These are phyloP conservation scores for Gouania willdenowi DNA, from an alignment of 2,797 vertebrate species.

Conservation along the genomic window DNA sequence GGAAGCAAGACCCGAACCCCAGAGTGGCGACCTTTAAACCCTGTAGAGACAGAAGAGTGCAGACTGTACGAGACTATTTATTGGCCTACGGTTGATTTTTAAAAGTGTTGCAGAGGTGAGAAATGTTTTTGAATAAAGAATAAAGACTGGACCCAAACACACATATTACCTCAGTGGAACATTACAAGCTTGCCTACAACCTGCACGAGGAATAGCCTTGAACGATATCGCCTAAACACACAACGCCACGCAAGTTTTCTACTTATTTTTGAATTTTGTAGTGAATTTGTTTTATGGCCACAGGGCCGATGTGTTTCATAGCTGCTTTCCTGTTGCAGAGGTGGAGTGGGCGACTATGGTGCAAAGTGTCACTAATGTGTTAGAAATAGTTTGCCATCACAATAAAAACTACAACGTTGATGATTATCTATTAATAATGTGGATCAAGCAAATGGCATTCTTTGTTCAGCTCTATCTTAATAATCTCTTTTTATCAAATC, in stretches of 20 bases:
- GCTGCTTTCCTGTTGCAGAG: slow-evolving; percentile 37
- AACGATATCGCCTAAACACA: slow-evolving; percentile 19
- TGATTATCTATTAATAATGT: slow-evolving; percentile 18
- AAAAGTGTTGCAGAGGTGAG: too few relatives aligned
- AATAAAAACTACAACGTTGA: slow-evolving; percentile 1
- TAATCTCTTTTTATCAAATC: too few relatives aligned
- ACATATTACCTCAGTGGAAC: slow-evolving; percentile 47
- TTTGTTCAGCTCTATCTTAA: too few relatives aligned
- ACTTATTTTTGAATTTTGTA: slow-evolving; percentile 50
- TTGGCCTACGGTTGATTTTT: too few relatives aligned
- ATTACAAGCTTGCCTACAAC: slow-evolving; percentile 28
- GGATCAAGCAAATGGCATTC: slow-evolving; percentile 24
- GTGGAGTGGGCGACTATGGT: not conserved
- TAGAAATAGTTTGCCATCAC: slow-evolving; percentile 55
- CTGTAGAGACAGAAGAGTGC: too few relatives aligned
- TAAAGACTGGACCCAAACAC: slow-evolving; percentile 26
- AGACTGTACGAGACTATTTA: too few relatives aligned
- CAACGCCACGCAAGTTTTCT: slow-evolving; percentile 25
- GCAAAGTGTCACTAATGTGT: slow-evolving; percentile 17
- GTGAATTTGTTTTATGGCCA: slow-evolving; percentile 52
- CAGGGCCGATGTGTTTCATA: slow-evolving; percentile 70
- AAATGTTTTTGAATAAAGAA: slow-evolving; percentile 9
- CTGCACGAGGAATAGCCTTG: slow-evolving; percentile 37
- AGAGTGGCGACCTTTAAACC: slow-evolving; percentile 93
- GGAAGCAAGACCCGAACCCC: slow-evolving; percentile 87